A percentile compares a stretch with the other conserved stretches of the same genome.
These are phyloP conservation scores for Neolamprologus fasciatus DNA, from an alignment of 2,113 vertebrate genomes.

Conservation along the genomic window DNA sequence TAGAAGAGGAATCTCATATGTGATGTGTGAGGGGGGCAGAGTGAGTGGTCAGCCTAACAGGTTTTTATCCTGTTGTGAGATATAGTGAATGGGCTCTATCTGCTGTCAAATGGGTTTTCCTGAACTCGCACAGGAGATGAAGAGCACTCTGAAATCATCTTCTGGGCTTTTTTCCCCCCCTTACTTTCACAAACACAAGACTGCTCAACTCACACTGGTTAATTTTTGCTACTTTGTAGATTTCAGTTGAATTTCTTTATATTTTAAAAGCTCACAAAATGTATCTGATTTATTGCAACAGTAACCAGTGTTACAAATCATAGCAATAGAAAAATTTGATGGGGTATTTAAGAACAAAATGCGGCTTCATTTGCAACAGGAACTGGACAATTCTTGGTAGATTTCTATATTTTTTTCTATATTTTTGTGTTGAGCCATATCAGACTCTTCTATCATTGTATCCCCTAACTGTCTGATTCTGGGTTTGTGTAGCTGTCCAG, in stretches of 20 bases:
- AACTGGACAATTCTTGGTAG: background rate
- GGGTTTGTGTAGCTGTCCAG: background rate
- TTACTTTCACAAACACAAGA: background rate
- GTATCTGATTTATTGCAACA: background rate
- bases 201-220: background rate
- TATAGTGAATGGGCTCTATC: slow-evolving; percentile 48
- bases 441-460: background rate
- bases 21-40: background rate
- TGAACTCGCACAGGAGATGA: slow-evolving; percentile 35
- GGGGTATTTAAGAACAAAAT: background rate
- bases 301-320: background rate
- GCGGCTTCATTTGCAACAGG: background rate
- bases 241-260: slow-evolving; percentile 13
- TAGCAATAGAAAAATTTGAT: background rate
- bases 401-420: background rate
- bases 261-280: background rate
- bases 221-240: background rate
- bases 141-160: slow-evolving; percentile 18
- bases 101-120: slow-evolving; percentile 55
- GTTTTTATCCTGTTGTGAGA: slow-evolving; percentile 51
- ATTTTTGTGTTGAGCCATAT: background rate
- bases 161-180: background rate
- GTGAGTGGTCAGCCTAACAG: slow-evolving; percentile 19
- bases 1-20: slow-evolving; percentile 28
- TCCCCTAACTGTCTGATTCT: background rate